Evolutionary conservation across 2,113 vertebrate genomes (phyloP).

Genomic region (Epinephelus moara): DNA sequence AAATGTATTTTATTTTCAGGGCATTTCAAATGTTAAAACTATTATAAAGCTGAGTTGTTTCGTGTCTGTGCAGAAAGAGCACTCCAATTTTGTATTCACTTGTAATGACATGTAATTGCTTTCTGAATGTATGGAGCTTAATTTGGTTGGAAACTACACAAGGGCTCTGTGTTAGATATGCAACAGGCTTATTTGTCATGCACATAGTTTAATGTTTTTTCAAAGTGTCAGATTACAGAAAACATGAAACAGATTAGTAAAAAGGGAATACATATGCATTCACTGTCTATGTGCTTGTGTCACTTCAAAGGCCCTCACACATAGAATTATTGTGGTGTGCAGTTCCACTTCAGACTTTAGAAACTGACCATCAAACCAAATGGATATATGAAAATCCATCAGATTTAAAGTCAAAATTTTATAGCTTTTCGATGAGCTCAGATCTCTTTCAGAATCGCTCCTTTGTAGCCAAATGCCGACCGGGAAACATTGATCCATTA

Average conservation of each 20-base stretch:
- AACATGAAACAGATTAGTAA: neutral
- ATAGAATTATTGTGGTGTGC: neutral
- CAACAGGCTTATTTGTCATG: neutral
- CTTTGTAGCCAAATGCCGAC: constrained; percentile 26
- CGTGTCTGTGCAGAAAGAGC: neutral
- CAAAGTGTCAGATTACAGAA: neutral
- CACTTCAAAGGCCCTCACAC: neutral
- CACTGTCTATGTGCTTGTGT: neutral
- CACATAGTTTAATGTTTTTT: neutral
- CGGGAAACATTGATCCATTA: constrained; percentile 3
- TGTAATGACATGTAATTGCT: constrained; percentile 21
- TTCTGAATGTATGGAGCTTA: neutral
- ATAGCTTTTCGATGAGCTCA: constrained; percentile 1
- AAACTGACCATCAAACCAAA: neutral
- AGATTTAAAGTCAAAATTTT: neutral
- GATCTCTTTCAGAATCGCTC: neutral
- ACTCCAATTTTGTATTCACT: constrained; percentile 3
- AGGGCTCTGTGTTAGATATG: neutral
- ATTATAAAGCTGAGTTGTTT: neutral
- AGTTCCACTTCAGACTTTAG: neutral
- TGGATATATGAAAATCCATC: neutral
- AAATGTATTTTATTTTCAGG: neutral
- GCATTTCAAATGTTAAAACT: constrained; percentile 3
- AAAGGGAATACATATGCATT: no score
- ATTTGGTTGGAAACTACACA: neutral